Base-by-base conservation (phyloP, 1,140 invertebrate genomes). In the Thrips palmi region DNA sequence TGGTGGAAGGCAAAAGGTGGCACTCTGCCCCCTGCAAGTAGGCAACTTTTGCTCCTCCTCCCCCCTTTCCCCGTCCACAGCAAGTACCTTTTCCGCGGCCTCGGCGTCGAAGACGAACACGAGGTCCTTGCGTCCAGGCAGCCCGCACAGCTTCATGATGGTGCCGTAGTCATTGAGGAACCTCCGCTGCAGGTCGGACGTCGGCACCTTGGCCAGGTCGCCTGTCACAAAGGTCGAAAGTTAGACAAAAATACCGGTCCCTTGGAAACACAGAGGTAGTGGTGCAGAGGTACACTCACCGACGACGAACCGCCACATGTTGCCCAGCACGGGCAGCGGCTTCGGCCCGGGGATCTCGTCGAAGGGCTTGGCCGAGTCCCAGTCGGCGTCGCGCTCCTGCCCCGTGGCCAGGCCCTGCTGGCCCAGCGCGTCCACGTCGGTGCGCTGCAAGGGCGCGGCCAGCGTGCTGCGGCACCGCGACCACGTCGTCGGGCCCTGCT, bases 61-160 rank as follows among this genome's bases (percentile, higher is more conserved):
- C n/a, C n/a, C n/a, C n/a, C n/a, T n/a, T n/a, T n/a, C n/a, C n/a
- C n/a, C n/a, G n/a, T n/a, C n/a, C n/a, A n/a, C n/a, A n/a, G n/a
- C n/a, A n/a, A n/a, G n/a, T n/a, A n/a, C n/a, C 40, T 67, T 70
- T 36, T 78, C 69, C 8, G 80, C 78, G 47, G 79, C 77, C 38
- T 79, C 68, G 0, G 76, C 74, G 50, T 76, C 70, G 55, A 78
- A 80, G 7, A 83, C 63, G 48, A 83, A 83, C 17, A 84, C 64
- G 49, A 84, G 62, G 57, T 83, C 77, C 1, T 78, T 77, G 52
- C 79, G 71, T 2, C 77, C 77, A 33, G 82, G 65, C 1, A 84
- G 53, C 14, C 74, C 74, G 4, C 70, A 68, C 30, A 83, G 68
- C 57, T 74, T 78, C 4, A 77, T 78, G 12, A 79, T 71, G 38